A percentile compares a stretch with the other conserved stretches of the same genome.
These are phyloP conservation scores for Spatulosminthurus flaviceps DNA, from an alignment of 2,888 invertebrate genomes.

Conservation along the genomic window DNA sequence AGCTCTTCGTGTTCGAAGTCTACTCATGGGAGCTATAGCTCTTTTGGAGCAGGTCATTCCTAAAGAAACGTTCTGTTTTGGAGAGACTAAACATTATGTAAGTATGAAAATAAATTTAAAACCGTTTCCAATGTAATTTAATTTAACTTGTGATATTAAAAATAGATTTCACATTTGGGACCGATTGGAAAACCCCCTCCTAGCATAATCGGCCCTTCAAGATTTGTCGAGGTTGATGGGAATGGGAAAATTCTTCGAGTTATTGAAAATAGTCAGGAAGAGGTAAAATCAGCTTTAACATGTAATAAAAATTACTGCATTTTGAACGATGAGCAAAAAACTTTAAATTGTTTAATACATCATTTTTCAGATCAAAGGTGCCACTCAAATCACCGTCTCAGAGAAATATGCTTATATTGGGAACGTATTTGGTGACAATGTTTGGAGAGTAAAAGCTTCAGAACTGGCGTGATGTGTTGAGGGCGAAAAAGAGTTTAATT, in stretches of 20 bases:
- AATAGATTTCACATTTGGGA: neutral
- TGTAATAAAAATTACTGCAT: neutral
- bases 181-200: neutral
- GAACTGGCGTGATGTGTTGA: neutral
- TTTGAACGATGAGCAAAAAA: neutral
- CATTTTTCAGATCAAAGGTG: neutral
- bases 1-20: neutral
- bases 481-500: no score
- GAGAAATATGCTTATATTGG: neutral
- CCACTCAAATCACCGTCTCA: neutral
- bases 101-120: neutral
- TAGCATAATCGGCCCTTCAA: neutral
- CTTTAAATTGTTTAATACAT: neutral
- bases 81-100: neutral
- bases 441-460: neutral
- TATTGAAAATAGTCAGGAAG: neutral
- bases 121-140: neutral
- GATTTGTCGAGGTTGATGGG: neutral
- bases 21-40: neutral
- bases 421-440: neutral
- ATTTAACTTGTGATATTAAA: neutral
- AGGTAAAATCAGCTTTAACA: neutral
- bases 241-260: neutral
- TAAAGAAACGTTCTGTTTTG: neutral
- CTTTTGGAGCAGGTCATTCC: neutral